phyloP scores from a whole-genome alignment of 2,113 vertebrate species.

The Sitta europaea region DNA sequence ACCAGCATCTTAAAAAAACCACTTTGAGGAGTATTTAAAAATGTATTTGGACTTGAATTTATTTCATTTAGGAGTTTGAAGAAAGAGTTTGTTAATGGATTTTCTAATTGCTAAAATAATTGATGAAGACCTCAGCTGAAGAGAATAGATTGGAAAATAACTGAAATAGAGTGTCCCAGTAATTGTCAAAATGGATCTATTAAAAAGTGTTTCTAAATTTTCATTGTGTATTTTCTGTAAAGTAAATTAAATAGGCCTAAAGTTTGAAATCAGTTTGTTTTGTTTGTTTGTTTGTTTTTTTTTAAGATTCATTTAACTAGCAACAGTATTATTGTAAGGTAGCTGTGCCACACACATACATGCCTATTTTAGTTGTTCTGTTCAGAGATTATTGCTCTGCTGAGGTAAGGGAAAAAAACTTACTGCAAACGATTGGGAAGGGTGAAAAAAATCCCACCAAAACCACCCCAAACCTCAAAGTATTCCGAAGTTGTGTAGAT shows the following conservation, averaged over 20 bases:
- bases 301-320: not conserved
- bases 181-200: not conserved
- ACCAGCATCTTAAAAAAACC: not conserved
- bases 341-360: not conserved
- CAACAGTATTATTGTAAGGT: not conserved
- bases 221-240: not conserved
- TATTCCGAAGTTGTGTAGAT: not conserved
- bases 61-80: not conserved
- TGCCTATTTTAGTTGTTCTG: not conserved
- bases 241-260: not conserved
- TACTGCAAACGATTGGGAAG: not conserved
- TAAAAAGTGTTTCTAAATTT: not conserved
- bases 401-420: not conserved
- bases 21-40: not conserved
- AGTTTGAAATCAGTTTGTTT: not conserved
- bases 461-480: too few relatives aligned
- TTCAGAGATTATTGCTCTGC: not conserved
- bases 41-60: not conserved
- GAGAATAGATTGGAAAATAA: not conserved
- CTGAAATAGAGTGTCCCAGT: not conserved
- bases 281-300: not conserved
- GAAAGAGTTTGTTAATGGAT: not conserved
- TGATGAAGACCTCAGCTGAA: not conserved
- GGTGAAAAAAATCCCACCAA: not conserved
- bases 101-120: not conserved